These are phyloP conservation scores for Menura novaehollandiae DNA, from an alignment of 2,113 vertebrate genomes.

Conservation along the genomic window DNA sequence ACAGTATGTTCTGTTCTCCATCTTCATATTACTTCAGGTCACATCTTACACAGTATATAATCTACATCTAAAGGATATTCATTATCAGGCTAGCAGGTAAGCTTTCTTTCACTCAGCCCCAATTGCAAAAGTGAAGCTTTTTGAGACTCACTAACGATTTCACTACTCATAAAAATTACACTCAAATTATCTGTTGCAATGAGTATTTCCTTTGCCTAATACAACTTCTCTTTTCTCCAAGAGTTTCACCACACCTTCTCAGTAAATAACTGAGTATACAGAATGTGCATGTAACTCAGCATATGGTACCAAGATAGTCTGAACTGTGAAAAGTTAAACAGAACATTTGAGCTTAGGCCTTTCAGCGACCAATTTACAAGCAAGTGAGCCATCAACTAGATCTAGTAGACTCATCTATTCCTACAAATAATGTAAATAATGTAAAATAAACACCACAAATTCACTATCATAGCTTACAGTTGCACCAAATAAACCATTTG, in stretches of 20 bases:
- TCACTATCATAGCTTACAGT: neutral
- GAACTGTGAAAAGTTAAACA: neutral
- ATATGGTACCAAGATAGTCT: neutral
- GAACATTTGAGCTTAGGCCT: neutral
- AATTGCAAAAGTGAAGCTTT: neutral
- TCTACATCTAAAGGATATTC: neutral
- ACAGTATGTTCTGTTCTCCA: neutral
- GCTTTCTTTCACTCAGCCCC: neutral
- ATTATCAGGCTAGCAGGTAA: neutral
- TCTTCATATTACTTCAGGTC: neutral
- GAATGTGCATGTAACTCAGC: neutral
- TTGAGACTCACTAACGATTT: neutral
- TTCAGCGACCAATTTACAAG: neutral
- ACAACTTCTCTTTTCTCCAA: neutral
- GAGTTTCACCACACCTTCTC: slow-evolving; percentile 25
- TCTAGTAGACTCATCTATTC: neutral
- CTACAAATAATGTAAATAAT: neutral
- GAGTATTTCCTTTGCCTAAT: neutral
- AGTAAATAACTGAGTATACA: neutral
- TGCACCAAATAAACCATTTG: neutral
- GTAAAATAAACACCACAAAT: neutral
- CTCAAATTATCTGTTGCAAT: neutral
- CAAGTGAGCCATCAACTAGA: neutral
- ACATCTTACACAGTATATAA: neutral
- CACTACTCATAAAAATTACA: neutral